Evolutionary conservation across 2,113 vertebrate genomes (phyloP).

Genomic region (Anoplopoma fimbria): DNA sequence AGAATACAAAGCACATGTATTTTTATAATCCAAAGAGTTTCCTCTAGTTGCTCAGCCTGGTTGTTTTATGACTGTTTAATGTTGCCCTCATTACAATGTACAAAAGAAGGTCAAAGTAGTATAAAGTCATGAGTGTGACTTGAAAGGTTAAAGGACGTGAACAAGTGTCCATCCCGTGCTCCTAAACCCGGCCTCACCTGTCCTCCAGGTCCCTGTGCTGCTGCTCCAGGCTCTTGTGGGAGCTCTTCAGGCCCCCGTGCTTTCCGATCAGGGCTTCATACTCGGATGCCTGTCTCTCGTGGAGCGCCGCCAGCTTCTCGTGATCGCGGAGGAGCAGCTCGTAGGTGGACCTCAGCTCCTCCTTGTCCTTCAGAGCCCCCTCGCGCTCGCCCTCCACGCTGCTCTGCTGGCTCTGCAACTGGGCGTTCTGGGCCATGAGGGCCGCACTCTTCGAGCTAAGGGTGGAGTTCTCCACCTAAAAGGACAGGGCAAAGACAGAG

Average conservation of each 20-base stretch:
- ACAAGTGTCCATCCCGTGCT: constrained; percentile 46
- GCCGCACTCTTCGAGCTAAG: constrained; percentile 92
- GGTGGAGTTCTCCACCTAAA: constrained; percentile 97
- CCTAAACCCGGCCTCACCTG: constrained; percentile 81
- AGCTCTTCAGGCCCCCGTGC: constrained; percentile 92
- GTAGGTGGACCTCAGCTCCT: constrained; percentile 91
- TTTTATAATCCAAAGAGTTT: neutral
- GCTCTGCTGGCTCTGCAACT: constrained; percentile 93
- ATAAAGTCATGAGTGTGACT: neutral
- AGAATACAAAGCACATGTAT: neutral
- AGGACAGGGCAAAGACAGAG: neutral
- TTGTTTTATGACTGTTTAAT: neutral
- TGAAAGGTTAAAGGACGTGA: neutral
- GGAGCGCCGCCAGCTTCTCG: constrained; percentile 94
- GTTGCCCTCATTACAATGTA: neutral
- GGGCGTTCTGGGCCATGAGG: constrained; percentile 95
- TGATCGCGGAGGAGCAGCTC: constrained; percentile 94
- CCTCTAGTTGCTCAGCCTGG: neutral
- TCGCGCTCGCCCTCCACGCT: constrained; percentile 92
- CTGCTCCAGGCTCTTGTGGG: constrained; percentile 93
- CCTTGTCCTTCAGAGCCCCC: constrained; percentile 88
- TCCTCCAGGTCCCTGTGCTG: constrained; percentile 96
- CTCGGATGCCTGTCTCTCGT: constrained; percentile 93
- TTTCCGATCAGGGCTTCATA: constrained; percentile 94
- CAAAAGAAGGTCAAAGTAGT: neutral